These are phyloP conservation scores for Fabriciana adippe DNA, from an alignment of 2,888 invertebrate species.

Conservation along the genomic window DNA sequence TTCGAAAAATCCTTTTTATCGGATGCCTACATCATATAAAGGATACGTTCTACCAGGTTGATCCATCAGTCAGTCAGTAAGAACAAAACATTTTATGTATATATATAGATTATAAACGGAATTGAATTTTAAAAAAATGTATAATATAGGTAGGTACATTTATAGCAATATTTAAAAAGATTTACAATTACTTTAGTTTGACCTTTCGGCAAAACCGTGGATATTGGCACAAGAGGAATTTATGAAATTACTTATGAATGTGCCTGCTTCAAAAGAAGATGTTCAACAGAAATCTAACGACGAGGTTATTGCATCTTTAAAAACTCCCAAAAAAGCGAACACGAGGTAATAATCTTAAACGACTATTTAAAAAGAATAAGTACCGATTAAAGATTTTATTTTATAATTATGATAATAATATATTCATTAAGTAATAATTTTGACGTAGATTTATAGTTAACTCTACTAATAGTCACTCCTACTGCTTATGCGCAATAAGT, in stretches of 20 bases:
- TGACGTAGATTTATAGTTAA: no score
- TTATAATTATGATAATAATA: no score
- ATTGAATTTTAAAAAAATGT: no score
- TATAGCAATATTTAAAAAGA: not conserved
- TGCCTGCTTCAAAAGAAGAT: conserved; percentile 50
- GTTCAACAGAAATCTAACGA: conserved; percentile 52
- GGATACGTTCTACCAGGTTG: no score
- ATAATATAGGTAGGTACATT: not conserved
- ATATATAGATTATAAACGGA: no score
- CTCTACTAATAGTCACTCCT: no score
- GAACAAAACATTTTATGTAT: no score
- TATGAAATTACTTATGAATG: conserved; percentile 83
- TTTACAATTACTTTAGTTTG: conserved; percentile 79
- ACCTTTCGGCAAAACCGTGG: conserved; percentile 86
- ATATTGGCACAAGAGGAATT: conserved; percentile 82
- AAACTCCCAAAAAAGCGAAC: conserved; percentile 69
- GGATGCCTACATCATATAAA: no score
- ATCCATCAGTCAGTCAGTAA: no score
- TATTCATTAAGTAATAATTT: no score
- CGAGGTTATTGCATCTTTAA: conserved; percentile 76
- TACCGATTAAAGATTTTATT: not conserved
- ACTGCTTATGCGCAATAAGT: no score
- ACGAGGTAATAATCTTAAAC: conserved; percentile 62
- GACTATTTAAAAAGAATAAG: not conserved
- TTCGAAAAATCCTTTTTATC: no score